A percentile compares a stretch with the other conserved stretches of the same genome.
Evolutionary conservation across 92 coral and sea anemone genomes (phyloP).

Genomic region (Parazoanthus atlanticus): DNA sequence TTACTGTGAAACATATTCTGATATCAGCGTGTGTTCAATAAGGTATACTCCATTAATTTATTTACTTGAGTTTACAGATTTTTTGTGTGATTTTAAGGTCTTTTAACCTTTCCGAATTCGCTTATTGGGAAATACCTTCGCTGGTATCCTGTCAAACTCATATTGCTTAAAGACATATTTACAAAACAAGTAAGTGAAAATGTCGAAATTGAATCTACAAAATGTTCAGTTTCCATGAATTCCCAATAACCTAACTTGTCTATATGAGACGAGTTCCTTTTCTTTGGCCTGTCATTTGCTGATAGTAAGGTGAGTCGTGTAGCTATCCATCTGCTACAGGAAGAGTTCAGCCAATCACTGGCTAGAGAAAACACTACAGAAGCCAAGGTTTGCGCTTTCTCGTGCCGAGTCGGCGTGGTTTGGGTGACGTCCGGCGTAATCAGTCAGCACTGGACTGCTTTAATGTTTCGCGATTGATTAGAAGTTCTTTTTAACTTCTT

Average conservation of each 20-base stretch:
- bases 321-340: background rate
- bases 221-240: background rate
- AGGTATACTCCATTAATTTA: background rate
- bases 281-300: constrained; percentile 1
- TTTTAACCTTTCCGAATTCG: background rate
- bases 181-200: background rate
- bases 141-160: constrained; percentile 26
- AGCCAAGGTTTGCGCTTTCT: constrained; percentile 1
- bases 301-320: background rate
- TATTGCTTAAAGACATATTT: background rate
- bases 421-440: background rate
- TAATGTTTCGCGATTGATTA: no score
- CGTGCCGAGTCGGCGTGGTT: background rate
- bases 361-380: background rate
- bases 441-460: background rate
- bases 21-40: no score
- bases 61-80: no score
- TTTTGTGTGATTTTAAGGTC: constrained; percentile 9
- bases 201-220: background rate
- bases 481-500: background rate
- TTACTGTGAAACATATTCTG: no score
- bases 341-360: background rate
- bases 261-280: no score
- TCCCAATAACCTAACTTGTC: no score
- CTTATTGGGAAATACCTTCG: constrained; percentile 5